A percentile compares a stretch with the other conserved stretches of the same genome.
phyloP scores from a whole-genome alignment of 1,140 invertebrate genomes.

The Centruroides vittatus region DNA sequence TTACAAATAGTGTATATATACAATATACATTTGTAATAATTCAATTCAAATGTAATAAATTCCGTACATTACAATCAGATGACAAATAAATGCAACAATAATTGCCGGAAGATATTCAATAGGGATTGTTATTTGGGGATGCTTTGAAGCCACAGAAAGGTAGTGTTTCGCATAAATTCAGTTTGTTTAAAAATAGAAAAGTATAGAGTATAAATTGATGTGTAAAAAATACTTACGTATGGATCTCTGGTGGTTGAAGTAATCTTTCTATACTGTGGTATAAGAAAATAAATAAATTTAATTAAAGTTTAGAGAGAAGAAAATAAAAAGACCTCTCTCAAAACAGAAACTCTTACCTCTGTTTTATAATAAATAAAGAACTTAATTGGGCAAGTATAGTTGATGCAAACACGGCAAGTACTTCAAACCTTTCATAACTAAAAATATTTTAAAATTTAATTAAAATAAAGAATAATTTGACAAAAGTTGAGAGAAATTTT shows the following conservation, averaged over 20 bases:
- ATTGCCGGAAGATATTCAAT: conserved; percentile 29
- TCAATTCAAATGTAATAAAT: conserved; percentile 18
- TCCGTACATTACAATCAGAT: conserved; percentile 35
- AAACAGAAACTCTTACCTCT: neutral
- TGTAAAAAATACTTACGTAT: neutral
- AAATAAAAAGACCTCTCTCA: neutral
- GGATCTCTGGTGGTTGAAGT: neutral
- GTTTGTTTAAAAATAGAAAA: no score
- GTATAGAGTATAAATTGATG: no score
- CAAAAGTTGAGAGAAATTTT: neutral
- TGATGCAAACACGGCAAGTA: neutral
- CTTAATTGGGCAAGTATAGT: neutral
- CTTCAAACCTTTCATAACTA: neutral
- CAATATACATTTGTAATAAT: no score
- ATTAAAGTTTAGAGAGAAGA: no score
- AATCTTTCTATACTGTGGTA: neutral
- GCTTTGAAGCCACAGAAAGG: no score
- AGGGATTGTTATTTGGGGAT: no score
- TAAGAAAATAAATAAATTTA: neutral
- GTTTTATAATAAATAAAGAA: neutral
- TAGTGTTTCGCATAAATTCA: no score
- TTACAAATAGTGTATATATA: no score
- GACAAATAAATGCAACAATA: conserved; percentile 33
- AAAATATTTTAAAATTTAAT: neutral
- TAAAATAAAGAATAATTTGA: neutral